Evolutionary conservation across 2,888 invertebrate species (phyloP).

Genomic region (Drosophila testacea): DNA sequence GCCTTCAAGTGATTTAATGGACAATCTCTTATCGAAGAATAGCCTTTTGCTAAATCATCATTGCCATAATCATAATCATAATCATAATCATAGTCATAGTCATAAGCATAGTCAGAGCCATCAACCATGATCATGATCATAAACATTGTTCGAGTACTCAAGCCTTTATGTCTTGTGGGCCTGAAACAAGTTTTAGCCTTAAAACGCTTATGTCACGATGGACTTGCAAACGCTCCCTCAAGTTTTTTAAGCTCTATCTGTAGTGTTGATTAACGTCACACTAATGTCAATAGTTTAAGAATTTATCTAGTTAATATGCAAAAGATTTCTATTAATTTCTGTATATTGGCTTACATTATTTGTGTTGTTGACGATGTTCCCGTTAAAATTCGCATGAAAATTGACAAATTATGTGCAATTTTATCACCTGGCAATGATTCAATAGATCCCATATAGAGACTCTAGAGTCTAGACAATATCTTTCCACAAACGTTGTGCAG

Average conservation of each 20-base stretch:
- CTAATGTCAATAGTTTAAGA: background rate
- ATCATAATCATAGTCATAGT: conserved; percentile 18
- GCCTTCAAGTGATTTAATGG: conserved; percentile 18
- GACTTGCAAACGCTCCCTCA: background rate
- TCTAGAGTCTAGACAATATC: conserved; percentile 1
- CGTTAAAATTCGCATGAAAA: conserved; percentile 7
- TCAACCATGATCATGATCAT: conserved; percentile 18
- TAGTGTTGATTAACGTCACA: conserved; percentile 29
- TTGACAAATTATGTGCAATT: conserved; percentile 40
- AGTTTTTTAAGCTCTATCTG: background rate
- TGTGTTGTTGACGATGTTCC: background rate
- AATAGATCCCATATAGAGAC: background rate
- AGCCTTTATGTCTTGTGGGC: conserved; percentile 5
- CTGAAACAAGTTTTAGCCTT: conserved; percentile 31
- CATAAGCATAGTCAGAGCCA: conserved; percentile 3
- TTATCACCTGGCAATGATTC: conserved; percentile 41
- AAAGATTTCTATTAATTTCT: background rate
- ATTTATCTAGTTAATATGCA: background rate
- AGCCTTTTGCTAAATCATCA: conserved; percentile 44
- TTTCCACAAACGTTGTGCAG: conserved; percentile 10
- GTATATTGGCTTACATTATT: background rate
- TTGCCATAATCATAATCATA: conserved; percentile 34
- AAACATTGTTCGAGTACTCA: conserved; percentile 17
- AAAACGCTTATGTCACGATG: conserved; percentile 32
- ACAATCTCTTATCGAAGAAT: conserved; percentile 20